Base-by-base conservation (phyloP, 1,140 invertebrate species). In the Lordiphosa stackelbergi region DNA sequence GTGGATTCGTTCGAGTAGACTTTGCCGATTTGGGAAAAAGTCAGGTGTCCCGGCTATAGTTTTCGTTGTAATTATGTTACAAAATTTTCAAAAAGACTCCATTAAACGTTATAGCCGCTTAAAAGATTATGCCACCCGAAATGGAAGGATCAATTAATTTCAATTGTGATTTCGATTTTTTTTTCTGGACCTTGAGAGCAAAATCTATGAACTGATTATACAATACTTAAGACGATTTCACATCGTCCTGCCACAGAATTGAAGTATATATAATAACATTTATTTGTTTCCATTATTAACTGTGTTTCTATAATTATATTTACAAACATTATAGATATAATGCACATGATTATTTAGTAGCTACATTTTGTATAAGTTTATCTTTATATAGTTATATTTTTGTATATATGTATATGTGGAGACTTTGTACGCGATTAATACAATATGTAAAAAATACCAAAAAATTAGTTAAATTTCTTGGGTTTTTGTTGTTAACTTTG, bases 401-500 rank as follows among this genome's bases (percentile, higher is more conserved):
- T 45, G 1, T 45, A 7, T 45, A 28, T 28, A 6, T 28, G n/a
- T n/a, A 12, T 11, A 22, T 45, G 22, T 41, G 24, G 28, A 46
- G 28, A 46, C 43, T 46, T 46, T 46, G 43, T 66, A 64, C 36
- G 53, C 34, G 37, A 40, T 28, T 66, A 68, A 66, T 66, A 66
- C 62, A 40, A 38, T 40, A 49, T 49, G 16, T 22, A 49, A 31
- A 46, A 13, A 46, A 13, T 49, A 37, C n/a, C 22, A 51, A 51
- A 49, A 37, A 40, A 13, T 40, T 28, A 19, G 35, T 31, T 58
- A 51, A 6, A 24, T 24, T 53, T 53, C n/a, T 41, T 60, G 48
- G 57, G 43, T 68, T 68, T 68, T 45, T 55, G 64, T 54, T 72
- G 73, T 72, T 77, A 72, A 77, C 59, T 69, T 63, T 73, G 65